Base-by-base conservation (phyloP, 2,113 vertebrate genomes). In the Vulpes ferrilata region DNA sequence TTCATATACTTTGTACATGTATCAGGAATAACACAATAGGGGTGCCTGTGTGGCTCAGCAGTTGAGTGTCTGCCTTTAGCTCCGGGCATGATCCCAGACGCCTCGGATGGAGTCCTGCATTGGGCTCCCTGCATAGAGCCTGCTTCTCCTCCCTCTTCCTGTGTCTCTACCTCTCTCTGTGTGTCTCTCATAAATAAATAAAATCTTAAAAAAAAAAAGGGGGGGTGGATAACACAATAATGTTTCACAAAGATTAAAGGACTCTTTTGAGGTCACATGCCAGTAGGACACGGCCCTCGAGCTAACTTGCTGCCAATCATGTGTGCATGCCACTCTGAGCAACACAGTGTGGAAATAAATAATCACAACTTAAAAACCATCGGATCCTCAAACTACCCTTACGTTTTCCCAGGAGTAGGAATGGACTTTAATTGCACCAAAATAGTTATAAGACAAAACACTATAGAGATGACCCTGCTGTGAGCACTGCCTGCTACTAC, bases 181-280 rank as follows among this genome's bases (percentile, higher is more conserved):
- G 43, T 1, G 5, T 43, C 43, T 43, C 43, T 43, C 43, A 43
- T 43, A 43, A 43, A 43, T 43, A 43, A 43, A 43, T 43, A 43
- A 43, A 43, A 43, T 43, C 43, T 43, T 19, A 6, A 57, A 57
- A 19, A 19, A 57, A 19, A 57, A 57, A 19, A 6, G 57, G 16
- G 38, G 38, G 43, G 7, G 43, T 6, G 43, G 17, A 57, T 57
- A 57, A 64, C 62, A 30, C 11, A 64, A 30, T 19, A 65, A 9
- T 3, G 17, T 92, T 91, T 89, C 65, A 48, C 59, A 55, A 93
- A 96, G 13, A 15, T 59, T 27, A 84, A 95, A 82, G 78, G 62
- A 79, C 62, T 79, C 7, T 30, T 95, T 48, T 48, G 73, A 67
- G 55, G 43, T 95, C 12, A 73, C 38, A 38, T 12, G 30, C 27